Evolutionary conservation across 2,113 vertebrate species (phyloP), one percentile per base, ranked within the genome.

Genomic region (Brachirus orientalis): DNA sequence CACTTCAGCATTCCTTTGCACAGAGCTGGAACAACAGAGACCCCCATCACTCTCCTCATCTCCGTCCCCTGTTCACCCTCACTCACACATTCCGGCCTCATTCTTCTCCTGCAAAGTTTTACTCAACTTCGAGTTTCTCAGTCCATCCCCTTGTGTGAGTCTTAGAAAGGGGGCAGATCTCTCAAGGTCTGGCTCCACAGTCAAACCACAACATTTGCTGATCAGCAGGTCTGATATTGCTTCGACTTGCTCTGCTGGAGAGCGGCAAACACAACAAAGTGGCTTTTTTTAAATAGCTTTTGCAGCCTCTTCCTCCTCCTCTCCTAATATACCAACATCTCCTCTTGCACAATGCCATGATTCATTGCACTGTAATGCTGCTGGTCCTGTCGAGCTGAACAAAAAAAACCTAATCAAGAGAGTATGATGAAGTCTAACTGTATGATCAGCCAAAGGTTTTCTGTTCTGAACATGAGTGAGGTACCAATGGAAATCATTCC

Each of bases 1-100:
- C 90, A 93, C 88, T 70, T 63, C 72, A 80, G 83, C 91, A 92
- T 93, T 93, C 92, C 92, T 90, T 90, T 91, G 75, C 83, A 77
- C 72, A 83, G 82, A 86, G 80, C 86, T 86, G 84, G 86, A 88
- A 90, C 89, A 88, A 88, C 90, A 88, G 72, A 89, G 85, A 87
- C 78, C 87, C 87, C 83, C 79, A 79, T 87, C 77, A 76, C 62
- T 79, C 71, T 77, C 65, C 54, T 69, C 81, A 63, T 74, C 48
- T 47, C 77, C 61, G 72, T 69, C 76, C 84, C 80, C 74, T 46
- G 69, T 90, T 85, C 76, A 66, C 83, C 77, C 81, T 78, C 80
- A 79, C 68, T 64, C 72, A 35, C 70, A 62, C 77, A 59, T 48
- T 71, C 69, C 69, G 66, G 51, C 70, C 63, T 80, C 66, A n/a